Base-by-base conservation (phyloP, 2,888 invertebrate species). In the Eugnorisma glareosa region DNA sequence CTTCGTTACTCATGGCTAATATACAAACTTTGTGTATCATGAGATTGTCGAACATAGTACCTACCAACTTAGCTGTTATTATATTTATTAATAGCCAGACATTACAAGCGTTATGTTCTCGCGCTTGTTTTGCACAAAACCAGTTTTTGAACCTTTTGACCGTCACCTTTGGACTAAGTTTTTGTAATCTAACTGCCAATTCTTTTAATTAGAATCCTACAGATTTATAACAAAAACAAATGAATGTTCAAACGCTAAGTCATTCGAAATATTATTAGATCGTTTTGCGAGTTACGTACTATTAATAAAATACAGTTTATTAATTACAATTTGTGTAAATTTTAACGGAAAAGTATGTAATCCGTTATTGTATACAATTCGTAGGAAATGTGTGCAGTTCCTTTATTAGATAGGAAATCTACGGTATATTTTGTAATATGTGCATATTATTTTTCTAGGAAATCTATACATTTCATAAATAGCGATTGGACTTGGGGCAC, bases 51-150 rank as follows among this genome's bases (percentile, higher is more conserved):
- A 75, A 51, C 43, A 37, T 37, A 5, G 0, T 75, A n/a, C 18
- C n/a, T 54, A 72, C 21, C 13, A 18, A 40, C 24, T n/a, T 43
- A 43, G 10, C 57, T 28, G 18, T 7, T 57, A 28, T 28, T 28
- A 59, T n/a, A 21, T 73, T n/a, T 51, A n/a, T 59, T 67, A 7
- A 18, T 43, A 51, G 35, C 40, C 43, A 51, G 48, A 69, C 21
- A 24, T 15, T 11, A 11, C n/a, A 59, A 28, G 24, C 18, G 24
- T n/a, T n/a, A 59, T 77, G 6, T 57, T 13, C 7, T 35, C 6
- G 37, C 13, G 28, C 2, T 70, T 51, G 28, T 28, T 71, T 37
- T 7, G 37, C n/a, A 63, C 51, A 31, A 18, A 79, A 77, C 61
- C 51, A 59, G 79, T 63, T 54, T 24, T 45, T 15, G 0, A 31